Evolutionary conservation across 2,113 vertebrate species (phyloP).

Genomic region (Austrofundulus limnaeus): DNA sequence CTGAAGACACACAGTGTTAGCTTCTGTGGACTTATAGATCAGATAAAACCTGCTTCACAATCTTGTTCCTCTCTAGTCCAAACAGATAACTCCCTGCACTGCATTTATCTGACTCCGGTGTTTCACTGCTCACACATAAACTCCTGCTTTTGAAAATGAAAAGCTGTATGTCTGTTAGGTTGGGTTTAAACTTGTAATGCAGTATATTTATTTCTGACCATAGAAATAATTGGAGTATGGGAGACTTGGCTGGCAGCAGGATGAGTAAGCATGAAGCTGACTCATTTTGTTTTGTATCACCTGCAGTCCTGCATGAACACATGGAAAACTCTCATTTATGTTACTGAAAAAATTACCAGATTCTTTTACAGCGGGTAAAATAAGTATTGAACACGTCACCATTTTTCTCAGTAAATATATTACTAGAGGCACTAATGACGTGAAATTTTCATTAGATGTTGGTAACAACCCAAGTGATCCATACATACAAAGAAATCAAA

Average conservation of each 20-base stretch:
- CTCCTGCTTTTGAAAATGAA: not conserved
- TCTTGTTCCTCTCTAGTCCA: not conserved
- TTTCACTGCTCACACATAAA: constrained; percentile 1
- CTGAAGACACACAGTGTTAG: not conserved
- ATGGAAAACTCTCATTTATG: constrained; percentile 1
- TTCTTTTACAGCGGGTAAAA: no score
- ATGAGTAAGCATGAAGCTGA: not conserved
- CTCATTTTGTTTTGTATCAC: constrained; percentile 7
- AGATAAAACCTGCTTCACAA: not conserved
- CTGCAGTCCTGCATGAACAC: not conserved
- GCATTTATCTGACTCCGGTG: not conserved
- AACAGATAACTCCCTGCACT: not conserved
- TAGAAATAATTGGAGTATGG: not conserved
- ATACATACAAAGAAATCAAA: no score
- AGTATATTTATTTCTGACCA: not conserved
- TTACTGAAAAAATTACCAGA: not conserved
- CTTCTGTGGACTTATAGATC: not conserved
- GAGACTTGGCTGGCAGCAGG: not conserved
- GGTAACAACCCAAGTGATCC: no score
- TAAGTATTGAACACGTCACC: no score
- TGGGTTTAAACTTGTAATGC: not conserved
- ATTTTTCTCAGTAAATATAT: no score
- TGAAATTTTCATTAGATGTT: no score
- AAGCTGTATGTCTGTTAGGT: not conserved
- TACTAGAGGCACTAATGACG: no score